These are phyloP conservation scores for Meghimatium bilineatum DNA, from an alignment of 2,888 invertebrate species.

Conservation along the genomic window DNA sequence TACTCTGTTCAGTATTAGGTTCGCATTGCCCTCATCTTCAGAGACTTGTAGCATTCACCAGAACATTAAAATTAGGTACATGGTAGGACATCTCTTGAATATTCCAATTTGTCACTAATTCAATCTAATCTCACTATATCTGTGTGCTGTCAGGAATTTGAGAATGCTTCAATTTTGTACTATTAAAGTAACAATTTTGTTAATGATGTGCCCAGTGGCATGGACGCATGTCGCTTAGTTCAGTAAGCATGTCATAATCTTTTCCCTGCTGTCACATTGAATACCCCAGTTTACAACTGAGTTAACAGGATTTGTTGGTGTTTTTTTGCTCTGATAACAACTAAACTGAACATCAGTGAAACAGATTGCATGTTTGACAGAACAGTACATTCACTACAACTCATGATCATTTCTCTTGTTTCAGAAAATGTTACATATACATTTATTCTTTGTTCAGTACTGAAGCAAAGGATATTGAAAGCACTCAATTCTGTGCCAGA, in stretches of 20 bases:
- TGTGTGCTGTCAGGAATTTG: conserved; percentile 17
- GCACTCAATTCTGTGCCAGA: no score
- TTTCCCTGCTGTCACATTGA: conserved; percentile 41
- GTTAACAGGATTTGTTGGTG: conserved; percentile 20
- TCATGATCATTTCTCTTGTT: conserved; percentile 37
- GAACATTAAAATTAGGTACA: conserved; percentile 6
- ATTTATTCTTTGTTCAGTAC: conserved; percentile 24
- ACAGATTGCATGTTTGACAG: conserved; percentile 29
- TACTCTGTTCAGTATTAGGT: conserved; percentile 35
- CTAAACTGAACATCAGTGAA: conserved; percentile 7
- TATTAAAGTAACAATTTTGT: conserved; percentile 29
- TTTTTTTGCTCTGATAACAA: conserved; percentile 30
- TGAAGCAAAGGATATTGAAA: conserved; percentile 15
- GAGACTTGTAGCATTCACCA: conserved; percentile 14
- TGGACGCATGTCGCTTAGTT: conserved; percentile 53
- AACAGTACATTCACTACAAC: conserved; percentile 19
- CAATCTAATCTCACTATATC: conserved; percentile 14
- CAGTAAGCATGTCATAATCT: conserved; percentile 50
- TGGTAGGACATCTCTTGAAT: conserved; percentile 34
- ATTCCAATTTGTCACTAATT: conserved; percentile 18
- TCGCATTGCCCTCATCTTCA: neutral
- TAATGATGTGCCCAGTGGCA: conserved; percentile 51
- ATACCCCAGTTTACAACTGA: conserved; percentile 15
- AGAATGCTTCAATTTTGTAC: conserved; percentile 31
- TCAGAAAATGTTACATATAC: conserved; percentile 25